phyloP scores from a whole-genome alignment of 2,113 vertebrate species.

The Poecilia latipinna region DNA sequence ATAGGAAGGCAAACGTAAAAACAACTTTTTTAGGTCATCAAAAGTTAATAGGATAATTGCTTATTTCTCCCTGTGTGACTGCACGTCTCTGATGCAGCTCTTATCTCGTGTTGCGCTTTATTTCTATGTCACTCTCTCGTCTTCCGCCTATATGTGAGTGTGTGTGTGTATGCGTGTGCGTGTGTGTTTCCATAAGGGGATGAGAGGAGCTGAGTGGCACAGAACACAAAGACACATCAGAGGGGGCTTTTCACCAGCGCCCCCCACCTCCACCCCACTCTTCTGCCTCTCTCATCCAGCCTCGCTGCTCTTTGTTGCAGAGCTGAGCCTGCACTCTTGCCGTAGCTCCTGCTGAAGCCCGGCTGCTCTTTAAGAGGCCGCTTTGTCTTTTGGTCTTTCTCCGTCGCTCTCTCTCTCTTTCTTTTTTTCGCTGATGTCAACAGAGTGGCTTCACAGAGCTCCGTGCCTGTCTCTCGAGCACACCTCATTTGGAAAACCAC shows the following conservation, averaged over 20 bases:
- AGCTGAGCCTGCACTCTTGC: constrained; percentile 77
- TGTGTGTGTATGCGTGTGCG: constrained; percentile 23
- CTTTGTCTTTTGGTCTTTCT: constrained; percentile 63
- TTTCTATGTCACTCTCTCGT: constrained; percentile 39
- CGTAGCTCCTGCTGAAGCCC: constrained; percentile 58
- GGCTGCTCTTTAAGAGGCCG: constrained; percentile 71
- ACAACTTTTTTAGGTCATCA: constrained; percentile 74
- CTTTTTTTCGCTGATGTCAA: constrained; percentile 81
- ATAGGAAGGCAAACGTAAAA: constrained; percentile 37
- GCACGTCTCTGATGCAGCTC: constrained; percentile 20
- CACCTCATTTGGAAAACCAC: constrained; percentile 81
- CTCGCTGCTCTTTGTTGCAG: constrained; percentile 71
- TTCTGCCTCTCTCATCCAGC: constrained; percentile 56
- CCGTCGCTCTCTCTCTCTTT: constrained; percentile 10
- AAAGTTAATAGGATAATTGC: constrained; percentile 77
- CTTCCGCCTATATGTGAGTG: constrained; percentile 11
- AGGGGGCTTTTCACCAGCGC: constrained; percentile 52
- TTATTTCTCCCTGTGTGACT: constrained; percentile 56
- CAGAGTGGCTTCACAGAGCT: constrained; percentile 78
- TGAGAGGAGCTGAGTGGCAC: constrained; percentile 61
- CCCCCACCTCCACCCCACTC: constrained; percentile 6
- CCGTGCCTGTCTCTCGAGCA: constrained; percentile 47
- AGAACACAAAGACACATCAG: constrained; percentile 72
- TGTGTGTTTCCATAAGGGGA: constrained; percentile 51
- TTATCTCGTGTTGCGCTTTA: constrained; percentile 40